Conservation (phyloP, 2,888 invertebrate genomes). For the Dorcus parallelipipedus region DNA sequence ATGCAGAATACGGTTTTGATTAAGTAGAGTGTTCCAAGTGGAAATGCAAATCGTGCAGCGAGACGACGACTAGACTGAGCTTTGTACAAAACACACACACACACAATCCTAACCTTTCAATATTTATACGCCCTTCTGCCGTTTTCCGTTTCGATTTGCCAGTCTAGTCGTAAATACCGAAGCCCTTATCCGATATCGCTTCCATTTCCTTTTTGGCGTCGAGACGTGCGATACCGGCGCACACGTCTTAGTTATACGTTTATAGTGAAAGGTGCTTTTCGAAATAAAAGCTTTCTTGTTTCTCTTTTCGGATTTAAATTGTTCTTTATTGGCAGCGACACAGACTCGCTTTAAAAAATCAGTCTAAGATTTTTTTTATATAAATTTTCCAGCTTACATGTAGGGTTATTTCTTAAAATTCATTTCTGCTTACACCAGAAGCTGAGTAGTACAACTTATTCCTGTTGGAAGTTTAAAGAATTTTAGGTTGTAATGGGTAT, state of each 20-base stretch:
- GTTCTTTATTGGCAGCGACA: neutral
- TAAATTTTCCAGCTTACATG: too few relatives aligned
- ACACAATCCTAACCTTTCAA: constrained; percentile 13
- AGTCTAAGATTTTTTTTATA: too few relatives aligned
- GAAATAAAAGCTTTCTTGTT: neutral
- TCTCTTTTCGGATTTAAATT: neutral
- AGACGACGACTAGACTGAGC: too few relatives aligned
- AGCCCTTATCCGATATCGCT: constrained; percentile 13
- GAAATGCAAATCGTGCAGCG: neutral
- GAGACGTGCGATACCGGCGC: constrained; percentile 11
- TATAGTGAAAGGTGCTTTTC: neutral
- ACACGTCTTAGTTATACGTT: constrained; percentile 14
- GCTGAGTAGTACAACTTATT: too few relatives aligned
- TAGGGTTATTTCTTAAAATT: too few relatives aligned
- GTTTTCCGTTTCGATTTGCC: constrained; percentile 15
- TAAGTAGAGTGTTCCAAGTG: neutral
- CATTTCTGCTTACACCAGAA: too few relatives aligned
- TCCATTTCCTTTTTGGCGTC: constrained; percentile 15
- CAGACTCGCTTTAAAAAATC: too few relatives aligned
- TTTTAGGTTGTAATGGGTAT: too few relatives aligned
- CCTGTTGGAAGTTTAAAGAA: too few relatives aligned
- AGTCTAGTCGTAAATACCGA: constrained; percentile 14
- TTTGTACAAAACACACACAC: neutral
- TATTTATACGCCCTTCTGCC: constrained; percentile 13
- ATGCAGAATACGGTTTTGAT: neutral